Percentiles rank a stretch among this genome's conserved stretches.
Evolutionary conservation across 2,888 invertebrate genomes (phyloP).

Genomic region (Thalpophila matura): DNA sequence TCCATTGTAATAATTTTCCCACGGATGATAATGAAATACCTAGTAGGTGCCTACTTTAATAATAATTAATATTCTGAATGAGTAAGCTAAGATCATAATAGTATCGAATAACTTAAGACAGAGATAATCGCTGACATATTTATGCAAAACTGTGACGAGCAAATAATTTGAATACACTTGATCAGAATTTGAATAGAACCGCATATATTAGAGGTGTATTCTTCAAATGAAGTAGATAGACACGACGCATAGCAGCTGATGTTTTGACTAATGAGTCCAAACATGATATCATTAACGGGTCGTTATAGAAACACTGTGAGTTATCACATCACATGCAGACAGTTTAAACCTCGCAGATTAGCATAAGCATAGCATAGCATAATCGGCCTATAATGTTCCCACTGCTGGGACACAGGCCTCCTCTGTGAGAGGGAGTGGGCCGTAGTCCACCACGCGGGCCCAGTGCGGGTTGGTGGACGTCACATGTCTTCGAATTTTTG

Average conservation of each 20-base stretch:
- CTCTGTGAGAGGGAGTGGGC: no score
- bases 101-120: not conserved
- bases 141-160: not conserved
- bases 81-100: conserved; percentile 2
- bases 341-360: no score
- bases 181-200: conserved; percentile 2
- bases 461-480: no score
- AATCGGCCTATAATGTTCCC: no score
- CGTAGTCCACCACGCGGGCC: no score
- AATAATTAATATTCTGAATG: conserved; percentile 13
- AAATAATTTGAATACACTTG: conserved; percentile 14
- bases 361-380: not conserved
- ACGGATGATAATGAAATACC: not conserved
- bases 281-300: conserved; percentile 35
- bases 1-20: not conserved
- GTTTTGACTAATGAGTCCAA: conserved; percentile 41
- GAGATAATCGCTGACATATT: conserved; percentile 1
- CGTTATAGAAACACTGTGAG: not conserved
- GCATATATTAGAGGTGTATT: not conserved
- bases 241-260: not conserved
- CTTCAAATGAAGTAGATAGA: not conserved
- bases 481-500: no score
- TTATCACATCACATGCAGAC: conserved; percentile 5
- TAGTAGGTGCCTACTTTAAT: no score
- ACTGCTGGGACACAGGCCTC: no score